These are phyloP conservation scores for Philopedon plagiatum DNA, from an alignment of 2,888 invertebrate species.

Conservation along the genomic window DNA sequence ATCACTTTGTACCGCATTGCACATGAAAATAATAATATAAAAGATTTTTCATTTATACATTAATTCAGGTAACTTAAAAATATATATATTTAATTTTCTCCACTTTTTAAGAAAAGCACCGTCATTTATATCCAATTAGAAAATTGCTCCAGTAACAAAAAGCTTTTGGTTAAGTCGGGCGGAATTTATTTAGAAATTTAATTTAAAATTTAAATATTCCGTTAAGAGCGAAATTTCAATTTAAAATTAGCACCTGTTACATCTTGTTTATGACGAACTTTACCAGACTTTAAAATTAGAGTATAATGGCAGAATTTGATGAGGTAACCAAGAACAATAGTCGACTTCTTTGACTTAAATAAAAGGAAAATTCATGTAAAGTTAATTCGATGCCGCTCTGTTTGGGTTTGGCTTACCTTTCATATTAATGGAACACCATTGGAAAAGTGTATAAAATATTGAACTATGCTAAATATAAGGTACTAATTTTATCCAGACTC, in stretches of 20 bases:
- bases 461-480: too few relatives aligned
- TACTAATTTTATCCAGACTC: too few relatives aligned
- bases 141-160: not conserved
- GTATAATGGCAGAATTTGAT: not conserved
- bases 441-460: too few relatives aligned
- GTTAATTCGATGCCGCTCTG: not conserved
- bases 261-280: not conserved
- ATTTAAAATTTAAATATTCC: conserved; percentile 25
- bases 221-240: conserved; percentile 13
- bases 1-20: too few relatives aligned
- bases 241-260: conserved; percentile 27
- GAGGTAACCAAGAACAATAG: not conserved
- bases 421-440: not conserved
- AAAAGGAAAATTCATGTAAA: not conserved
- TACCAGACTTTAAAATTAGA: conserved; percentile 2
- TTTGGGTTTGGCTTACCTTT: not conserved
- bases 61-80: not conserved
- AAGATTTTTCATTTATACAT: too few relatives aligned
- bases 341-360: not conserved
- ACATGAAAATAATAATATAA: too few relatives aligned
- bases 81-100: not conserved
- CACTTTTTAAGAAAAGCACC: not conserved
- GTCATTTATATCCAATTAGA: not conserved
- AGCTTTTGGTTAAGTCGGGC: not conserved
- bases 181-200: conserved; percentile 2